Conservation (phyloP, 2,888 invertebrate genomes). For the Chromoteleia sp. region DNA sequence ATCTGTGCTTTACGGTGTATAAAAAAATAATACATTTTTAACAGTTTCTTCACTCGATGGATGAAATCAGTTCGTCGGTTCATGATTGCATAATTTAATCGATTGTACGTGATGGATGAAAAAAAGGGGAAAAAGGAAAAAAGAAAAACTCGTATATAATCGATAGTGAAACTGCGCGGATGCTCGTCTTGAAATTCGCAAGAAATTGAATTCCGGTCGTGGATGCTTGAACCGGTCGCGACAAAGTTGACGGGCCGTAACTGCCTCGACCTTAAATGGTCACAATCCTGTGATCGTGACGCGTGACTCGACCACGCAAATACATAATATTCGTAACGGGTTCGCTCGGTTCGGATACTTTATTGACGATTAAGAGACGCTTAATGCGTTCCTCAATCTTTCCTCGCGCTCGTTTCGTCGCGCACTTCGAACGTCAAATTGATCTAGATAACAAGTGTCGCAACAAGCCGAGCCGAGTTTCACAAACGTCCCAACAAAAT, state of each 20-base stretch:
- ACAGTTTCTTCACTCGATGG: too few relatives aligned
- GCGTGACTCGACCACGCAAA: slow-evolving; percentile 71
- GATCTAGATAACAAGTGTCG: slow-evolving; percentile 25
- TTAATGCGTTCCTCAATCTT: slow-evolving; percentile 15
- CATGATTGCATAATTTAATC: too few relatives aligned
- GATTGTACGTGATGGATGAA: too few relatives aligned
- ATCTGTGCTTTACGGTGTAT: too few relatives aligned
- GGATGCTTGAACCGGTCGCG: slow-evolving; percentile 40
- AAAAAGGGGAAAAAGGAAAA: too few relatives aligned
- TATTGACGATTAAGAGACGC: slow-evolving; percentile 47
- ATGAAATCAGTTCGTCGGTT: too few relatives aligned
- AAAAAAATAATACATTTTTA: too few relatives aligned
- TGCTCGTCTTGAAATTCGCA: slow-evolving; percentile 37
- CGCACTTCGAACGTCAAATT: slow-evolving; percentile 14
- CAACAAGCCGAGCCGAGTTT: slow-evolving; percentile 5
- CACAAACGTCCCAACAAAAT: slow-evolving; percentile 11
- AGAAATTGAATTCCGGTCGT: slow-evolving; percentile 57
- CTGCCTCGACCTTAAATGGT: slow-evolving; percentile 76
- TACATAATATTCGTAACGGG: slow-evolving; percentile 69
- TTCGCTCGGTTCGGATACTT: slow-evolving; percentile 46
- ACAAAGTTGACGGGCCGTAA: slow-evolving; percentile 61
- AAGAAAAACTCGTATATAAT: slow-evolving; percentile 18
- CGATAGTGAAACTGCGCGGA: slow-evolving; percentile 27
- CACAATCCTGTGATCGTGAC: slow-evolving; percentile 69
- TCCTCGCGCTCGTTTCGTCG: slow-evolving; percentile 1